Conservation (phyloP, 2,888 invertebrate species). For the Melolontha melolontha region DNA sequence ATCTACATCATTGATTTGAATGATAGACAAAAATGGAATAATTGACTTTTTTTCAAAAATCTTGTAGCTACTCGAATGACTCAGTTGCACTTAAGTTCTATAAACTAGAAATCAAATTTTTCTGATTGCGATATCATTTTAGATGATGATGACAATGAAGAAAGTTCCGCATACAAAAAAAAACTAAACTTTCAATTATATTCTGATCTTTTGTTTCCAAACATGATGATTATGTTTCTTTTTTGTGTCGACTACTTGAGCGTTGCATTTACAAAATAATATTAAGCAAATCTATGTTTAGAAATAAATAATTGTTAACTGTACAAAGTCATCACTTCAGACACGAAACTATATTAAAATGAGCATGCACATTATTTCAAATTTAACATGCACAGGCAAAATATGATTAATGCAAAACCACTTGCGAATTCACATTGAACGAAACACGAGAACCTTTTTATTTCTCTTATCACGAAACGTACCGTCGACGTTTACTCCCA, state of each 20-base stretch:
- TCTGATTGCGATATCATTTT: too few relatives aligned
- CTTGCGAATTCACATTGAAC: constrained; percentile 16
- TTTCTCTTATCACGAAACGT: constrained; percentile 23
- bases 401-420: constrained; percentile 7
- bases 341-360: background rate
- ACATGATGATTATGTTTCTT: too few relatives aligned
- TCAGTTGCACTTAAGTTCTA: too few relatives aligned
- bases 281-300: background rate
- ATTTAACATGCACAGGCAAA: constrained; percentile 16
- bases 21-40: background rate
- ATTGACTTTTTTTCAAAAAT: background rate
- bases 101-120: too few relatives aligned
- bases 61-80: too few relatives aligned
- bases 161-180: background rate
- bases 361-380: background rate
- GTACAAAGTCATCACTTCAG: background rate
- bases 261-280: background rate
- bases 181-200: too few relatives aligned
- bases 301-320: background rate
- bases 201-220: too few relatives aligned
- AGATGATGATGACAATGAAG: too few relatives aligned
- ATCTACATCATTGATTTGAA: background rate
- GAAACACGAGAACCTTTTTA: constrained; percentile 9
- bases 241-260: too few relatives aligned
- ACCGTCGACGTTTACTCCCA: constrained; percentile 24